Base-by-base conservation (phyloP, 2,888 invertebrate genomes). In the Drosophila meridionalis region DNA sequence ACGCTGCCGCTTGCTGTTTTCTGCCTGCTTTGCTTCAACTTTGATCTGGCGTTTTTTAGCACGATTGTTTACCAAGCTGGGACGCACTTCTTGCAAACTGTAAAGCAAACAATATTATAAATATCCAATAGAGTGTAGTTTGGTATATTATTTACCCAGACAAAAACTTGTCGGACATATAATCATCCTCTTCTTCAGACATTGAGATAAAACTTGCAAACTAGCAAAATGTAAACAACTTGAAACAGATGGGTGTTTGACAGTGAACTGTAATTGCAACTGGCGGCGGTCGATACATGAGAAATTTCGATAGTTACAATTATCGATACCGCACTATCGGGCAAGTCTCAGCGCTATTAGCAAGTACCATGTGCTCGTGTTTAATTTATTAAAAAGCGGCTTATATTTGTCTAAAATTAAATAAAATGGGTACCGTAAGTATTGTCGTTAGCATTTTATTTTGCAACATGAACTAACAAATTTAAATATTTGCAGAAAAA, bases 81-180 rank as follows among this genome's bases (percentile, higher is more conserved):
- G 95, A 6, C 95, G 93, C 6, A 94, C 91, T 30, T 86, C 89
- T 48, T 78, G 78, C 4, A 90, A 12, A 1, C 85, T 86, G 11
- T 11, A 36, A 1, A 1, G 11, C 11, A 6, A 8, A 8, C n/a
- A 12, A 0, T 11, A 1, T 28, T 9, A 40, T 14, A 5, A 4
- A 69, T 6, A 4, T 0, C 1, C 4, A 20, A 0, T 40, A 9
- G 1, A 0, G 2, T 32, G 0, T 1, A 20, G 0, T 0, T 0
- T 28, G 0, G 5, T 40, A 7, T 20, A 3, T 48, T 38, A 55
- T 83, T 92, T 94, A 94, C 95, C 94, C 93, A 40, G 93, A 90
- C 64, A 96, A 84, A 87, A 96, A 94, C 80, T 95, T 95, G 86
- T 96, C 96, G 0, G 96, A 96, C 96, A 96, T 96, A 77, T 96